Evolutionary conservation across 2,888 invertebrate genomes (phyloP), one percentile per base, ranked within the genome.

Genomic region (Entomobrya proxima): DNA sequence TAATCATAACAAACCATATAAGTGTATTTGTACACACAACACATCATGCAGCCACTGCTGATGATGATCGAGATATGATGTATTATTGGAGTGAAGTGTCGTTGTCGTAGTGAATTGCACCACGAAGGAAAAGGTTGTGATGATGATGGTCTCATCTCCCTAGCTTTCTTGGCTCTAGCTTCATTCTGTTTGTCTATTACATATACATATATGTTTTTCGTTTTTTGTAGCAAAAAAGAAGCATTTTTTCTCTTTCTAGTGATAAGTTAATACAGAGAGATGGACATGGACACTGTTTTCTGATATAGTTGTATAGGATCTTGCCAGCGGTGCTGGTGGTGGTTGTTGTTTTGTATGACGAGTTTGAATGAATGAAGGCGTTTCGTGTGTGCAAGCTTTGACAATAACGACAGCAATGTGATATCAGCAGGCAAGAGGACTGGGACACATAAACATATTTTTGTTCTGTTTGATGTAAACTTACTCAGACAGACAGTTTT

Each of bases 1-100:
- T 69, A 40, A 40, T 69, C 75, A 75, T 82, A 82, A 82, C 82
- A 76, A 76, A 82, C 64, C 82, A 47, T 82, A 76, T 52, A 82
- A 64, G 61, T 67, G 67, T 75, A 58, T 64, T 64, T 76, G 69
- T 69, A 69, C 40, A 69, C 69, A 69, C 44, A 30, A 44, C 69
- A 69, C 69, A 69, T 11, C 13, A 11, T 40, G 15, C 67, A 67
- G 11, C 1, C 24, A 58, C 3, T 75, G 11, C 32, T 52, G 52
- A 44, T 30, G 55, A 75, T 58, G 72, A 75, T 82, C 64, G 75
- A 44, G 61, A 40, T 61, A 27, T 74, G 40, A 24, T 64, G 78
- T 50, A 67, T 44, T 69, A 64, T 64, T 64, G 64, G 32, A 64
- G 35, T 35, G 64, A 64, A 64, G 64, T 64, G 64, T 37, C 18